Evolutionary conservation across 2,113 vertebrate species (phyloP), one percentile per base, ranked within the genome.

Genomic region (Lamprotornis superbus): DNA sequence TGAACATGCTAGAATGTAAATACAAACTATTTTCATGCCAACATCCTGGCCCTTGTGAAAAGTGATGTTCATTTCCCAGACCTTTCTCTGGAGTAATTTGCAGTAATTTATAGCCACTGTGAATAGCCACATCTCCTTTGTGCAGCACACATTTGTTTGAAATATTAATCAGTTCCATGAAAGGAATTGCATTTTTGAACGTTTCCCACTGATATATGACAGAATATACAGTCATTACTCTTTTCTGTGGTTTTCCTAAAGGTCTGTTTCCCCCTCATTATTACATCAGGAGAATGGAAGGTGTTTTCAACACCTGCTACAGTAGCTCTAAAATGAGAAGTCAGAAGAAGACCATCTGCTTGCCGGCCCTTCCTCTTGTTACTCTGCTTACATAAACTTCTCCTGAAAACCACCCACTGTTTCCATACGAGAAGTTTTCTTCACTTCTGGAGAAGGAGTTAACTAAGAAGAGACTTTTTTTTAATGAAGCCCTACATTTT

Each of bases 241-340:
- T 97, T 95, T 83, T 76, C 93, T 96, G 83, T 83, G 94, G 91
- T 97, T 97, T 97, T 96, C 67, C 95, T 76, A 64, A 73, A 92
- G 76, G 56, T 35, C 52, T 84, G 50, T 75, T 96, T 95, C 46
- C 57, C 70, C 70, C 71, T 86, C 37, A 49, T 95, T 96, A 93
- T 95, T 91, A 70, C 89, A 87, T 75, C 49, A 88, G 82, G 50
- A 92, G 83, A 80, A 64, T 90, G 63, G 87, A 96, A 93, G 50
- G 87, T 31, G 10, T 78, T 97, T 97, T 97, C 94, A 97, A 92
- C 94, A 96, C 97, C 96, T 97, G 91, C 56, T 96, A 89, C 95
- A 56, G 95, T 88, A 96, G 94, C 95, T 95, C 81, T 64, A 49
- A 85, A 93, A 67, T 16, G 80, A 95, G 59, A 86, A 91, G 31